These are phyloP conservation scores for Narcine bancroftii DNA, from an alignment of 2,113 vertebrate species.

Conservation along the genomic window DNA sequence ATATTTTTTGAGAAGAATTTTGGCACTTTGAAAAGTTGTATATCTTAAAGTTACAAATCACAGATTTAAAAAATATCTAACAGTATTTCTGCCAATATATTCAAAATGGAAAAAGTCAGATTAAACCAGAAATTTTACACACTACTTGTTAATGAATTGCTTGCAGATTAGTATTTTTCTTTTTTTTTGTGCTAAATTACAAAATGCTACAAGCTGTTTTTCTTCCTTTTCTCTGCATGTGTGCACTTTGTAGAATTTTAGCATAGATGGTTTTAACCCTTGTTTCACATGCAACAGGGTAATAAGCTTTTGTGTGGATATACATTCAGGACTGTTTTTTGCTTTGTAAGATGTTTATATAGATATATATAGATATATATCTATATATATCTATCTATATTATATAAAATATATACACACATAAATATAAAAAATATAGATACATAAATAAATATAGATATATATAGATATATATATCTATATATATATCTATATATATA, in stretches of 20 bases:
- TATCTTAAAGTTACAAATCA: not conserved
- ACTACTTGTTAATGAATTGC: not conserved
- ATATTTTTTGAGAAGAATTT: slow-evolving; percentile 14
- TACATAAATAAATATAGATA: too few relatives aligned
- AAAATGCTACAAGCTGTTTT: not conserved
- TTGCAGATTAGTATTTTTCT: slow-evolving; percentile 11
- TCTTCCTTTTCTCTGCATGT: slow-evolving; percentile 24
- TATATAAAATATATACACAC: too few relatives aligned
- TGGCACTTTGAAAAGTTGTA: not conserved
- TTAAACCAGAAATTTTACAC: not conserved
- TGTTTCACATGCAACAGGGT: slow-evolving; percentile 26
- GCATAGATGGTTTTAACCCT: slow-evolving; percentile 1
- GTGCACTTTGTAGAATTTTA: slow-evolving; percentile 20
- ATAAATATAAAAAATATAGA: too few relatives aligned
- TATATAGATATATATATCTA: too few relatives aligned
- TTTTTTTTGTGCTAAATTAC: slow-evolving; percentile 1
- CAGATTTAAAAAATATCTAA: not conserved
- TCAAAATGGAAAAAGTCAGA: not conserved
- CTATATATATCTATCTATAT: too few relatives aligned
- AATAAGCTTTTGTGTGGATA: slow-evolving; percentile 22
- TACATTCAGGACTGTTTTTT: slow-evolving; percentile 33
- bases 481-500: too few relatives aligned
- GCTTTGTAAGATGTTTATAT: slow-evolving; percentile 34
- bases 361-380: too few relatives aligned
- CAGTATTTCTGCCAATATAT: slow-evolving; percentile 20